Evolutionary conservation across 2,797 vertebrate species (phyloP), one percentile per base, ranked within the genome.

Genomic region (Enteromius treurensis): DNA sequence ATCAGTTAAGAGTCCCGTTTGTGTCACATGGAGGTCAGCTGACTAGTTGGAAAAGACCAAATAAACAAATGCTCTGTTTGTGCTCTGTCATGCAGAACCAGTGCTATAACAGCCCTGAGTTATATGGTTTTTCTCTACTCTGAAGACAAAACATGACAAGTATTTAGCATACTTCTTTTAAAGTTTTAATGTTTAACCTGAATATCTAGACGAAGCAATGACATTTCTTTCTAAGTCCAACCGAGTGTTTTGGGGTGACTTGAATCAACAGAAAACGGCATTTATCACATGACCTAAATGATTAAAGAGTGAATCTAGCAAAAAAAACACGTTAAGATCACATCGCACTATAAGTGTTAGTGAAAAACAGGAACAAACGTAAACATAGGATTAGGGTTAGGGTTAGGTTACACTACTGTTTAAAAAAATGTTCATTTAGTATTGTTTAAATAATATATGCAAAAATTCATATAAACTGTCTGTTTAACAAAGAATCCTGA

Each of bases 1-100:
- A 37, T 75, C 11, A 67, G n/a, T 14, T 47, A 7, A 64, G 26
- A 62, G 14, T 9, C 11, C 11, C 62, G 34, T 60, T 77, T 42
- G 42, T 78, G 40, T 71, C 81, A 83, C 37, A 71, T 23, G 26
- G 29, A 70, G 29, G 53, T 83, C 82, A 83, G 60, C 65, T 78
- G 82, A 83, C 75, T 70, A 19, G 65, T 15, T 45, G 26, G 62
- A 76, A 32, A 82, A 68, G 60, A 49, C n/a, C 23, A 76, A 64
- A 71, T 76, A 64, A 69, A 69, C 64, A 32, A 47, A 65, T 4
- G 2, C 37, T 58, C 60, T n/a, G 29, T 37, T 4, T 49, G 23
- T 37, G 45, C 17, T 40, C 26, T n/a, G 19, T 80, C 23, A 71
- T 45, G 9, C 47, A 80, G n/a, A 17, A 49, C 51, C 45, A 69